Evolutionary conservation across 2,888 invertebrate genomes (phyloP).

Genomic region (Gymnoscelis rufifasciata): DNA sequence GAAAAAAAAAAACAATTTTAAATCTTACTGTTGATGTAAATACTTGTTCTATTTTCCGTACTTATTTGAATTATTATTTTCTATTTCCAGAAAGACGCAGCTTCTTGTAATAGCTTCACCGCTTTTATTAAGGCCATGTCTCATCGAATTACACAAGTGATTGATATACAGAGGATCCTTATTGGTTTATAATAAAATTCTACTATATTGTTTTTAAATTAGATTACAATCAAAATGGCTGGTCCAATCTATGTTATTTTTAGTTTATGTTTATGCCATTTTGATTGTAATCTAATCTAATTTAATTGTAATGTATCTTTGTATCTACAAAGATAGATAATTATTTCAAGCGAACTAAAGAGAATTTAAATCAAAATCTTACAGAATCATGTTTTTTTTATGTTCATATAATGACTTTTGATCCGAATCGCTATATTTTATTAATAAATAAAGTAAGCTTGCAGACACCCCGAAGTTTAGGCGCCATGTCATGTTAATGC

Average conservation of each 20-base stretch:
- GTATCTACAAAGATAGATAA: no score
- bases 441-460: neutral
- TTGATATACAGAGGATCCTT: conserved; percentile 23
- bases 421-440: neutral
- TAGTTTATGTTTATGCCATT: no score
- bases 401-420: no score
- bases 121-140: conserved; percentile 27
- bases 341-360: no score
- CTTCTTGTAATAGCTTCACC: conserved; percentile 7
- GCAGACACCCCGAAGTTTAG: conserved; percentile 6
- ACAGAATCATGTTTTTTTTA: no score
- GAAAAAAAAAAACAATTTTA: no score
- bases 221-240: neutral
- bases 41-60: no score
- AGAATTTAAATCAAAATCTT: no score
- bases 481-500: conserved; percentile 8
- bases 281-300: no score
- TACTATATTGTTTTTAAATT: neutral
- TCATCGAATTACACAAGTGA: conserved; percentile 25
- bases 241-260: neutral
- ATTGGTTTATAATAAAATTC: conserved; percentile 22
- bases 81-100: neutral
- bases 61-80: no score
- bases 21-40: no score
- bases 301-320: no score